A percentile compares a stretch with the other conserved stretches of the same genome.
Conservation (phyloP, 2,797 vertebrate species). For the Buphagus erythrorhynchus region DNA sequence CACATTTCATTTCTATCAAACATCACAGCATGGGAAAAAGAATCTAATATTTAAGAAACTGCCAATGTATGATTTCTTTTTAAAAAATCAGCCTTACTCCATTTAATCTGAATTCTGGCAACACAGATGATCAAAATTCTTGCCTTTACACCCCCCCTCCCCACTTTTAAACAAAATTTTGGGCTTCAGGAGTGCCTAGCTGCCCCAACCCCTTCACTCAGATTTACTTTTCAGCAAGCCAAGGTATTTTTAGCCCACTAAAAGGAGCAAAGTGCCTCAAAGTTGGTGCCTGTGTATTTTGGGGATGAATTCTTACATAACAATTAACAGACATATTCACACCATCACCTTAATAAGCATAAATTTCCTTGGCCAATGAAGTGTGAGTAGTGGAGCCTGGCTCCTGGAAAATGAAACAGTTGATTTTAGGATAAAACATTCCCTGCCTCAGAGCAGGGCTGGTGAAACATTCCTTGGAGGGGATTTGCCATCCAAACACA, state of each 20-base stretch:
- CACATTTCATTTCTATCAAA: background rate
- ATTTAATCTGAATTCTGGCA: background rate
- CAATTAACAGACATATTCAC: background rate
- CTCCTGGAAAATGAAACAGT: background rate
- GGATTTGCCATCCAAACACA: background rate
- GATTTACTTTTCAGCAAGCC: background rate
- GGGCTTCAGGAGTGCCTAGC: background rate
- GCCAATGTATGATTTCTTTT: background rate
- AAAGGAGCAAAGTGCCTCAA: background rate
- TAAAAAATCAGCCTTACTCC: background rate
- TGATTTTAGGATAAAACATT: background rate
- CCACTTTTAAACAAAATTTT: background rate
- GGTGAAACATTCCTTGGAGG: background rate
- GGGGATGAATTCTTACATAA: background rate
- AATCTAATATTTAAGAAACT: background rate
- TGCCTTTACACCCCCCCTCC: rapidly evolving
- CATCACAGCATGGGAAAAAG: background rate
- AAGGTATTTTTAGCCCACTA: background rate
- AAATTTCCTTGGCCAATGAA: background rate
- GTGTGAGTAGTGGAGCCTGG: background rate
- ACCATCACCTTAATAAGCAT: background rate
- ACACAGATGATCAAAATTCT: background rate
- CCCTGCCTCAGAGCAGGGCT: background rate
- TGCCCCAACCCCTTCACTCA: background rate
- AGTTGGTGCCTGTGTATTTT: background rate